Base-by-base conservation (phyloP, 1,140 invertebrate genomes). In the Lasaia peninsularis region DNA sequence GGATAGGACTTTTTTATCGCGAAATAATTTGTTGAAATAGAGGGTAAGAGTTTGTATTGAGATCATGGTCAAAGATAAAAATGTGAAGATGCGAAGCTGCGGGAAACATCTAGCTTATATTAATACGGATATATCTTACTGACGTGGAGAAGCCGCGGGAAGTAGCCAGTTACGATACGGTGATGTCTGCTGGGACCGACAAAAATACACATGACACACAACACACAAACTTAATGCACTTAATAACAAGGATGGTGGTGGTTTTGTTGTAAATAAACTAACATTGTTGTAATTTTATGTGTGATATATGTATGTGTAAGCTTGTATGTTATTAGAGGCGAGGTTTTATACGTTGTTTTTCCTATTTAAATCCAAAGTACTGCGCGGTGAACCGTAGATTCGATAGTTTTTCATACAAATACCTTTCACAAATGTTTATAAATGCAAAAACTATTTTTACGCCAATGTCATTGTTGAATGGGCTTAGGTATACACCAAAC, bases 191-290 rank as follows among this genome's bases (percentile, higher is more conserved):
- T 48, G 20, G 44, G 83, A 87, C 80, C 81, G 69, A 74, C 78
- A 68, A 81, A 84, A 75, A 63, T 85, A 76, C 84, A 85, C 81
- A 85, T 82, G 75, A 74, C 80, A 82, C 67, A 67, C 60, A 49
- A 58, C 21, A 70, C 37, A 52, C 57, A 49, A 56, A n/a, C 35
- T 52, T 60, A 63, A 66, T 58, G 67, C 52, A 79, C 80, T 82
- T 80, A 69, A 74, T 85, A 83, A 85, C 78, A 74, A 35, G 72
- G 80, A 80, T 87, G 84, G 69, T 78, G 84, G 80, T 73, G 69
- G 60, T 67, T 14, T 44, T 40, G 18, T 63, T 72, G 60, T 75
- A 73, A 68, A 69, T 70, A 73, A 71, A 67, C 60, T 64, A 61
- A 54, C 69, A 62, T 69, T 73, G 70, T 68, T 58, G 56, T 65